Evolutionary conservation across 2,113 vertebrate genomes (phyloP).

Genomic region (Varanus komodoensis): DNA sequence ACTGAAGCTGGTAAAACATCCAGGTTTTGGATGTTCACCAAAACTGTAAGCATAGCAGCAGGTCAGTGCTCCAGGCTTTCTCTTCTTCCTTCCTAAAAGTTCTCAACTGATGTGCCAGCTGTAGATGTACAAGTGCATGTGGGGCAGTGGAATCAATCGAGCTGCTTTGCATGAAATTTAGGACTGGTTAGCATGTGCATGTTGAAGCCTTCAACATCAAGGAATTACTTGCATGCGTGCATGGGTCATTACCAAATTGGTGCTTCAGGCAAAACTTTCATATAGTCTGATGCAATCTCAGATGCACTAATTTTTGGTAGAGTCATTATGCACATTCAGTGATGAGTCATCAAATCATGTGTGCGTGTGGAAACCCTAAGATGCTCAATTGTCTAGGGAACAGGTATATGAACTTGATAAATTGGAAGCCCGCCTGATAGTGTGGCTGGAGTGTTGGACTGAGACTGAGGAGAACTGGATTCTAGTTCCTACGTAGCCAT

Average conservation of each 20-base stretch:
- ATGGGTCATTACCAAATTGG: not conserved
- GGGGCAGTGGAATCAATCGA: not conserved
- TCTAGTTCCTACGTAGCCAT: too few species aligned
- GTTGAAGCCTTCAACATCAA: not conserved
- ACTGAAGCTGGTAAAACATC: constrained; percentile 28
- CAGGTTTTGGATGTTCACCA: constrained; percentile 35
- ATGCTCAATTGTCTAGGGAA: not conserved
- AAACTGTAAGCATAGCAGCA: constrained; percentile 48
- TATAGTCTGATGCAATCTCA: not conserved
- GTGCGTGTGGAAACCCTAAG: not conserved
- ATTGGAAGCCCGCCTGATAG: too few species aligned
- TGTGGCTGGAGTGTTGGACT: too few species aligned
- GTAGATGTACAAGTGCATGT: not conserved
- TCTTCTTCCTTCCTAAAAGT: constrained; percentile 22
- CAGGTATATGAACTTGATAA: not conserved
- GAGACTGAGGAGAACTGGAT: too few species aligned
- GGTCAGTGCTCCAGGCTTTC: constrained; percentile 11
- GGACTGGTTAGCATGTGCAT: not conserved
- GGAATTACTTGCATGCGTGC: not conserved
- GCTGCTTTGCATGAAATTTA: not conserved
- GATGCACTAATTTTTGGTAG: not conserved
- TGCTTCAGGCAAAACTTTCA: not conserved
- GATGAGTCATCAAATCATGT: not conserved
- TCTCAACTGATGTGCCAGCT: not conserved
- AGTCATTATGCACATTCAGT: not conserved